Conservation (phyloP, 2,797 vertebrate species). For the Pelobates cultripes region DNA sequence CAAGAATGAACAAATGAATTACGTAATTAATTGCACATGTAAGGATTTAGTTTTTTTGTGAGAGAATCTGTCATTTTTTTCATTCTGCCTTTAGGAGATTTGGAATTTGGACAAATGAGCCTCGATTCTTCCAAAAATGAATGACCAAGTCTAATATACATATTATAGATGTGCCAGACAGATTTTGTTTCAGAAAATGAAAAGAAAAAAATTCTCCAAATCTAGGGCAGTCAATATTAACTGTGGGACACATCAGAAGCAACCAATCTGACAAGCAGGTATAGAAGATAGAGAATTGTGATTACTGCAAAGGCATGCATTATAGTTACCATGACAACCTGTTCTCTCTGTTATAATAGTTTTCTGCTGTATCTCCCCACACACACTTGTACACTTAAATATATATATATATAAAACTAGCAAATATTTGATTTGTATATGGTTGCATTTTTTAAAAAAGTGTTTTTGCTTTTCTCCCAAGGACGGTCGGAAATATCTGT, state of each 20-base stretch:
- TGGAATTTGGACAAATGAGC: too few relatives aligned
- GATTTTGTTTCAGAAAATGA: background rate
- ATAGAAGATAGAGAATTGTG: conserved; percentile 29
- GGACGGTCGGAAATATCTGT: too few relatives aligned
- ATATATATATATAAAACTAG: too few relatives aligned
- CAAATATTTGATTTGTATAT: too few relatives aligned
- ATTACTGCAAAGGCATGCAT: conserved; percentile 41
- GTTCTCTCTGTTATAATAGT: conserved; percentile 28
- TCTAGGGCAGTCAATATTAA: conserved; percentile 13
- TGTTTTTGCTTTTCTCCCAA: too few relatives aligned
- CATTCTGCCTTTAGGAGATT: too few relatives aligned
- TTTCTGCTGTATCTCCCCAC: conserved; percentile 42
- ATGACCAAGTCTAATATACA: background rate
- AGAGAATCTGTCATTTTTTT: too few relatives aligned
- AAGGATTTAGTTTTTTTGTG: too few relatives aligned
- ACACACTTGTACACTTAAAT: conserved; percentile 2
- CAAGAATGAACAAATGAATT: too few relatives aligned
- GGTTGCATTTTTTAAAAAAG: too few relatives aligned
- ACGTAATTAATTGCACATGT: too few relatives aligned
- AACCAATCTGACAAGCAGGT: conserved; percentile 43
- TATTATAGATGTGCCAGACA: background rate
- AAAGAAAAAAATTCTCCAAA: background rate
- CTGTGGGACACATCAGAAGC: conserved; percentile 11
- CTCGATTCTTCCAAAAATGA: too few relatives aligned
- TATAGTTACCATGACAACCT: conserved; percentile 43